Evolutionary conservation across 2,888 invertebrate species (phyloP), one percentile per base, ranked within the genome.

Genomic region (Hydraecia micacea): DNA sequence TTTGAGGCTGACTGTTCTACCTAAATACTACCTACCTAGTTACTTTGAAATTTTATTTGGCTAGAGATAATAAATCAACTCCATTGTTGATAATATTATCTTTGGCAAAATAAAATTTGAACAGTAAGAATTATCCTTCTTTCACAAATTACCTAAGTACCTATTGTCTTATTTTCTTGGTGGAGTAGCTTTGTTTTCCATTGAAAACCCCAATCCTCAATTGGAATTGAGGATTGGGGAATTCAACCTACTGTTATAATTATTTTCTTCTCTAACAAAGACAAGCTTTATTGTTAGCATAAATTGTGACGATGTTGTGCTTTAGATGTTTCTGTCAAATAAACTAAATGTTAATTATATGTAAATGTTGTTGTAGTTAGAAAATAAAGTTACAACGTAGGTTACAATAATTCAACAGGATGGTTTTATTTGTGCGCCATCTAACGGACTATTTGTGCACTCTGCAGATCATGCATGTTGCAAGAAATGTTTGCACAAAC

Each of bases 391-490:
- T 8, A 32, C 32, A 32, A 32, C 32, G 32, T 32, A 32, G 32
- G 32, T 32, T 32, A 18, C 2, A 32, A n/a, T 15, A n/a, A 21
- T 49, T 32, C 6, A n/a, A n/a, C n/a, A 25, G 36, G 4, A 21
- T 76, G 32, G 18, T 52, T 76, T 77, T 42, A 42, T 63, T 52
- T 52, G 1, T 32, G 28, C 62, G 62, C 77, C 77, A 76, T 77
- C 77, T 76, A 63, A 42, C 62, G 21, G 18, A 63, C 1, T n/a
- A n/a, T 7, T 36, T 2, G n/a, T 46, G n/a, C 15, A 28, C 28
- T 8, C 6, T n/a, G 21, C 9, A 32, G 39, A 15, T 25, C 55
- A 28, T 77, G 62, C 49, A 63, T n/a, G 39, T 39, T 63, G 62
- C 62, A 77, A 9, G n/a, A 9, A 36, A 25, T 77, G 28, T 63